These are phyloP conservation scores for Hippocampus mohnikei DNA, from an alignment of 2,113 vertebrate genomes.

Conservation along the genomic window DNA sequence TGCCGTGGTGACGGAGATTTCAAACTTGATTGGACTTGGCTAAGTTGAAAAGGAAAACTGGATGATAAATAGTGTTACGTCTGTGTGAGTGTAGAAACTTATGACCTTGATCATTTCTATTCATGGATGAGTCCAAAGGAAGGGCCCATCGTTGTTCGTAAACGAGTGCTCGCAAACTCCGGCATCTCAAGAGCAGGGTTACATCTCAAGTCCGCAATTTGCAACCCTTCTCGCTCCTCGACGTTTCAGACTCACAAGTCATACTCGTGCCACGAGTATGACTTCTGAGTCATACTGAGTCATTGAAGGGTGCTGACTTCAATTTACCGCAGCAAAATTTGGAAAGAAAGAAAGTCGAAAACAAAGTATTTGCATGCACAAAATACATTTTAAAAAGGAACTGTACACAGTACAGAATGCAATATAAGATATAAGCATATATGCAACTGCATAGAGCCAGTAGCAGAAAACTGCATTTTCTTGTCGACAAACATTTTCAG, in stretches of 20 bases:
- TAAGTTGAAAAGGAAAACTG: background rate
- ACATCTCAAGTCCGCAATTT: background rate
- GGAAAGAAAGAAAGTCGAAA: too few species aligned
- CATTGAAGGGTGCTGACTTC: too few species aligned
- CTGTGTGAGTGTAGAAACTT: background rate
- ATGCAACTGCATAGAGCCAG: too few species aligned
- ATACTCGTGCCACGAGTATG: too few species aligned
- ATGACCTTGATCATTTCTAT: background rate
- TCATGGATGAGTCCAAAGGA: background rate
- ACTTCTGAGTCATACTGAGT: too few species aligned
- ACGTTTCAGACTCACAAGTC: background rate
- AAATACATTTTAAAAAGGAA: too few species aligned
- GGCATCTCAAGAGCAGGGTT: background rate
- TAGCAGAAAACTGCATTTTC: too few species aligned
- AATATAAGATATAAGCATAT: too few species aligned
- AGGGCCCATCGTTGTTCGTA: background rate
- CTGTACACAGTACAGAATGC: too few species aligned
- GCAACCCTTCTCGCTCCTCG: background rate
- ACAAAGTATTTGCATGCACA: too few species aligned
- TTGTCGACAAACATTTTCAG: too few species aligned
- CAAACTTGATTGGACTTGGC: background rate
- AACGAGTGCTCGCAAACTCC: background rate
- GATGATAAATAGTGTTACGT: background rate
- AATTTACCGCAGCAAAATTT: too few species aligned
- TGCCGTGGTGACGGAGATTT: background rate